Evolutionary conservation across 2,113 vertebrate species (phyloP), one percentile per base, ranked within the genome.

Genomic region (Aptenodytes patagonicus): DNA sequence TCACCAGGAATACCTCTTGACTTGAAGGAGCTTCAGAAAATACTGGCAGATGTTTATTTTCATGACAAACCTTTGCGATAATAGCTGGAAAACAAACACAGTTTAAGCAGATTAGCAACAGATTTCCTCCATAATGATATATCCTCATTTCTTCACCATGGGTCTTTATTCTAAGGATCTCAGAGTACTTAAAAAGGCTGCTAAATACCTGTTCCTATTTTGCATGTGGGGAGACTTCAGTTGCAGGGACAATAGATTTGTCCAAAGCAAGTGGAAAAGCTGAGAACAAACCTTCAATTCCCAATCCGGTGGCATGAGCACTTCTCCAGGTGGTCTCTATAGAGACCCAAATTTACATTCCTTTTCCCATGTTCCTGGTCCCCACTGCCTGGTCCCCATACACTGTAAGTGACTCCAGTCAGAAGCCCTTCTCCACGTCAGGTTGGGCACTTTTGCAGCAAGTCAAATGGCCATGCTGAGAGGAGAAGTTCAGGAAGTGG

Each of bases 21-120:
- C 44, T 90, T 87, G 57, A 91, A 84, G 65, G 36, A 80, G 77
- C 52, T 95, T 87, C 76, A 94, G 91, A 80, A 96, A 96, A 91
- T 73, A 81, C 38, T 58, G 64, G 51, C 92, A 93, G 94, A 78
- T 94, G 64, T 78, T 92, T 6, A 4, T 84, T 95, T 93, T 93
- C 49, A 3, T 77, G 62, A 70, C 38, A 91, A 84, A 87, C 17
- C 69, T 91, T 84, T 89, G 49, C 1, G 7, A 11, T 76, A 91
- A 79, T n/a, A 82, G 69, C 54, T 94, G 66, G 65, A 76, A 95
- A 95, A 82, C 69, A 95, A 92, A 83, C n/a, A 88, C 0, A 3
- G 31, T 78, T 87, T 69, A 65, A 62, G 40, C 20, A 85, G 85
- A 80, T 96, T 73, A 89, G 18, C 21, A 12, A 55, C 61, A 91